Evolutionary conservation across 2,797 vertebrate species (phyloP), one percentile per base, ranked within the genome.

Genomic region (Melanotaenia parkinsoni): DNA sequence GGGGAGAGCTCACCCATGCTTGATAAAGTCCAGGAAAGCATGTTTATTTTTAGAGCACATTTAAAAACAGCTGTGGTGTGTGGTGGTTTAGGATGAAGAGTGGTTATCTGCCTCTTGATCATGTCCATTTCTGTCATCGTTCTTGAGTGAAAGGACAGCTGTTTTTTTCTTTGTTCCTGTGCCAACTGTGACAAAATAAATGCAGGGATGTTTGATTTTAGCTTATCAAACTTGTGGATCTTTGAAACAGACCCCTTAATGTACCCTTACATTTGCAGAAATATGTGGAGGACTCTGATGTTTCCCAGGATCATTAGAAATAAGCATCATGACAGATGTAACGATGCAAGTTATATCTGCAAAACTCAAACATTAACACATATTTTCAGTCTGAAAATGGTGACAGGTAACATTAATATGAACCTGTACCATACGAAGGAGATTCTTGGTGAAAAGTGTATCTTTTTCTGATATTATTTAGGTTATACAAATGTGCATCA

Each of bases 41-140:
- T 4, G 66, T 18, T 74, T 80, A 80, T 80, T 80, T 58, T 65
- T 62, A 67, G 69, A 67, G 18, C 28, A 2, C 1, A 5, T 69
- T 65, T 65, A 38, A 63, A 71, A 68, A 65, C 40, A 57, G 33
- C 54, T 37, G n/a, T 0, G 38, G 7, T 32, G 40, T 37, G n/a
- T 0, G 38, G 7, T 32, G 40, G 8, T 45, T 60, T 60, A 40
- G 28, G 22, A 26, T 30, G 54, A 28, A 47, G 28, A 24, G 26
- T 28, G 0, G 16, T 40, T 32, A 53, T 61, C 10, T 53, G 16
- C 61, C 56, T 8, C 59, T 40, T 37, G 12, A 37, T 63, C 30
- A 28, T 20, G 5, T 24, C 13, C 28, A 58, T 57, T 58, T 58
- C 12, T 32, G 18, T 57, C 22, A 10, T n/a, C 38, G 2, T 45